phyloP scores from a whole-genome alignment of 1,140 invertebrate genomes.

The Leptopilina clavipes region DNA sequence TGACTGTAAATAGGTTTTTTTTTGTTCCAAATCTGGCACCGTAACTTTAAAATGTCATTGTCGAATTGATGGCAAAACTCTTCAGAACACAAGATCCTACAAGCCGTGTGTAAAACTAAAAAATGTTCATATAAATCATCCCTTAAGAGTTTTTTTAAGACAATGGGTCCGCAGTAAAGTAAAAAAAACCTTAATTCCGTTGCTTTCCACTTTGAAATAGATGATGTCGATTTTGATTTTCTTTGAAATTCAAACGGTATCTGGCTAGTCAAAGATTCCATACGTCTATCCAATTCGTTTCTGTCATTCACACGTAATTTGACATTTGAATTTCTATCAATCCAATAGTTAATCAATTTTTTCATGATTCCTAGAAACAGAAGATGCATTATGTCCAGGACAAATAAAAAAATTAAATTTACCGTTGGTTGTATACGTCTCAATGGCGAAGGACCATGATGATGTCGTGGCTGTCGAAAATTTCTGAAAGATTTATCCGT shows the following conservation, averaged over 20 bases:
- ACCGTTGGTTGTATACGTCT: conserved; percentile 32
- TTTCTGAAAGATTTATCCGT: conserved; percentile 38
- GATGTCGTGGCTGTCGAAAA: conserved; percentile 40
- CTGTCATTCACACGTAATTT: conserved; percentile 23
- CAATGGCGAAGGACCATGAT: conserved; percentile 37
- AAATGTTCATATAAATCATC: conserved; percentile 45
- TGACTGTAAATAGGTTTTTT: not conserved
- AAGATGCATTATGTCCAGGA: not conserved
- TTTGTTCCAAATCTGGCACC: not conserved
- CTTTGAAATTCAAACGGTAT: conserved; percentile 49
- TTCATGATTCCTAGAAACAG: conserved; percentile 28
- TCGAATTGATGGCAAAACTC: not conserved
- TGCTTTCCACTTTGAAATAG: conserved; percentile 45
- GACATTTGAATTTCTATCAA: conserved; percentile 5
- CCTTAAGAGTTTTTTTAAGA: conserved; percentile 45
- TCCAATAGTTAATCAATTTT: conserved; percentile 41
- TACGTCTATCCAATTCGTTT: conserved; percentile 30
- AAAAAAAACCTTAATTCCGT: conserved; percentile 51
- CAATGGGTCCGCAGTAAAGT: conserved; percentile 45
- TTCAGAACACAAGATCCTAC: conserved; percentile 36
- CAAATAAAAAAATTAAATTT: conserved; percentile 36
- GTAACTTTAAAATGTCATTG: not conserved
- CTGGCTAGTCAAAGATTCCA: conserved; percentile 37
- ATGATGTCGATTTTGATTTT: conserved; percentile 26
- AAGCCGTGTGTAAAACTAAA: conserved; percentile 41